Evolutionary conservation across 2,888 invertebrate species (phyloP), one percentile per base, ranked within the genome.

Genomic region (Axea sp.): DNA sequence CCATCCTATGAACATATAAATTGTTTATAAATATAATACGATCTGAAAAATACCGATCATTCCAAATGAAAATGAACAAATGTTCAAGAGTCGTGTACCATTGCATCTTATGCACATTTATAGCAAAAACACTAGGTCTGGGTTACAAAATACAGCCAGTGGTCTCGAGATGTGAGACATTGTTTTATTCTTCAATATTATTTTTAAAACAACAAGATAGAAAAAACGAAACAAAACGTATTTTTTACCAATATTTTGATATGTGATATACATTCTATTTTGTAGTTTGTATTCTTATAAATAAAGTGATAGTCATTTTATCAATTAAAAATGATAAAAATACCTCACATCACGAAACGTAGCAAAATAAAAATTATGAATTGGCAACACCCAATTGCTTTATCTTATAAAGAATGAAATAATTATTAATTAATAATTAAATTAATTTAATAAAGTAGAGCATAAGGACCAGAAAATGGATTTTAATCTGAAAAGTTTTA

Each of bases 1-100:
- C 75, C 75, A 75, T 64, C 75, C 75, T 75, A 75, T 65, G 62
- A 75, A 75, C 75, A 75, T 65, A 71, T 67, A 75, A 75, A 67
- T 71, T 28, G 35, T 59, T 43, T 43, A 6, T 57, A 64, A 57
- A 62, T 60, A 37, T 59, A 69, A 71, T 57, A 49, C 60, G 59
- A 5, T 41, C 8, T 8, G 7, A 35, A 60, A 35, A 49, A 55
- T 49, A 73, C 47, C 43, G 57, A 30, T 51, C 75, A 75, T 75
- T 75, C 75, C 75, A 75, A 75, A 71, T 59, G 35, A 73, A 68
- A 73, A 65, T 31, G n/a, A 41, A 65, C 26, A 57, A 55, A 65
- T 65, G 5, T 47, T 65, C 51, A 65, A 45, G n/a, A 64, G 22
- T 72, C 43, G 45, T 57, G 55, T 72, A 64, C 47, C 62, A 73